Percentiles rank a stretch among this genome's conserved stretches.
Conservation (phyloP, 2,888 invertebrate species). For the Drosophila multiciliata region DNA sequence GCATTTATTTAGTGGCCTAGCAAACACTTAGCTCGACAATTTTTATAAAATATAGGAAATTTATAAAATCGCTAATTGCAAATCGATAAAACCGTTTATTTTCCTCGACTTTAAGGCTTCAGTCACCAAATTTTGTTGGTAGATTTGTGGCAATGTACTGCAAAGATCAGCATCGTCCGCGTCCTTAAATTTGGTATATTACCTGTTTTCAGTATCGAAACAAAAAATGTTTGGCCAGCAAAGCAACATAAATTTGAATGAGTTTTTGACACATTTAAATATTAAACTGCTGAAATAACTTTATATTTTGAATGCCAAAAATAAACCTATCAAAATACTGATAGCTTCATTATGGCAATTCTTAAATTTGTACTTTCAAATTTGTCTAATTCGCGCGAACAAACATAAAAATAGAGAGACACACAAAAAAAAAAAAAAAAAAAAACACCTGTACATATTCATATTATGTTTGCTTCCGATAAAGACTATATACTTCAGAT, state of each 20-base stretch:
- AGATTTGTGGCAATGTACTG: neutral
- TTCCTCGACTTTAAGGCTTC: neutral
- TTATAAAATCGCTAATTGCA: neutral
- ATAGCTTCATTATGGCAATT: neutral
- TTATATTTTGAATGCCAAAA: neutral
- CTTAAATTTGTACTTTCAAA: neutral
- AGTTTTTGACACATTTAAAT: neutral
- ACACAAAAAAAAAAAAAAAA: neutral
- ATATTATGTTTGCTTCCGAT: too few relatives aligned
- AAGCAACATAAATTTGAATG: neutral
- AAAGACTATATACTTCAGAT: too few relatives aligned
- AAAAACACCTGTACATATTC: neutral
- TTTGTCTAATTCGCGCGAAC: neutral
- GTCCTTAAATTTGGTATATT: neutral
- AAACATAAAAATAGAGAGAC: neutral
- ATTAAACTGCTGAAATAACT: neutral
- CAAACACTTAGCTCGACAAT: neutral
- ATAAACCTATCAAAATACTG: too few relatives aligned
- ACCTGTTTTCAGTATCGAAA: neutral
- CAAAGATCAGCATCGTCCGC: neutral
- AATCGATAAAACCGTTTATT: neutral
- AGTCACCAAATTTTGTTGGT: neutral
- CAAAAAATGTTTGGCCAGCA: neutral
- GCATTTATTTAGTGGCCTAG: neutral
- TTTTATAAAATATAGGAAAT: neutral